Evolutionary conservation across 2,797 vertebrate species (phyloP).

Genomic region (Lepilemur septentrionalis): DNA sequence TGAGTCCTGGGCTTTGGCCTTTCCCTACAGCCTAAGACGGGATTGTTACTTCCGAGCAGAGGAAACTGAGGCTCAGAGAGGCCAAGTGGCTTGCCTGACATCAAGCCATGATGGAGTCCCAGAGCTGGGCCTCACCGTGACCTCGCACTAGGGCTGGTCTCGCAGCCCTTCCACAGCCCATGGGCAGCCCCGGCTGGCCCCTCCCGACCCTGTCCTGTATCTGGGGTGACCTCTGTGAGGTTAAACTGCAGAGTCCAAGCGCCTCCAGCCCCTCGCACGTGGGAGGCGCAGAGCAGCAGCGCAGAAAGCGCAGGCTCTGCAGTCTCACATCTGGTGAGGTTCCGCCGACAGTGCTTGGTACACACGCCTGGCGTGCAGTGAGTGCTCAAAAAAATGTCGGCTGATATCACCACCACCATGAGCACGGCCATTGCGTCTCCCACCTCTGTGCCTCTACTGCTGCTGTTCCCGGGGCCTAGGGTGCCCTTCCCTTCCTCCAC

Average conservation of each 20-base stretch:
- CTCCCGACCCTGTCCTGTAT: not conserved
- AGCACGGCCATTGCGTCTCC: not conserved
- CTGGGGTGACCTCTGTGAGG: not conserved
- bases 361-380: accelerated
- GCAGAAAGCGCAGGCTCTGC: not conserved
- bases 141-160: not conserved
- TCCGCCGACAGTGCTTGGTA: not conserved
- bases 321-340: not conserved
- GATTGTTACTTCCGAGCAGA: not conserved
- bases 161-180: not conserved
- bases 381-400: not conserved
- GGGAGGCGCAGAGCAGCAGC: not conserved
- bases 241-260: not conserved
- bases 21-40: not conserved
- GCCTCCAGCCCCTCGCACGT: not conserved
- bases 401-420: not conserved
- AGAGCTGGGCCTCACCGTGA: not conserved
- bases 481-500: not conserved
- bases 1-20: not conserved
- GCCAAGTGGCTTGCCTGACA: not conserved
- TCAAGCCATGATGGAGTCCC: not conserved
- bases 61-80: not conserved
- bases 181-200: not conserved
- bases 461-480: not conserved
- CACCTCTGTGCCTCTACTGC: not conserved